Conservation (phyloP, 1,140 invertebrate species). For the Eurytemora carolleeae region DNA sequence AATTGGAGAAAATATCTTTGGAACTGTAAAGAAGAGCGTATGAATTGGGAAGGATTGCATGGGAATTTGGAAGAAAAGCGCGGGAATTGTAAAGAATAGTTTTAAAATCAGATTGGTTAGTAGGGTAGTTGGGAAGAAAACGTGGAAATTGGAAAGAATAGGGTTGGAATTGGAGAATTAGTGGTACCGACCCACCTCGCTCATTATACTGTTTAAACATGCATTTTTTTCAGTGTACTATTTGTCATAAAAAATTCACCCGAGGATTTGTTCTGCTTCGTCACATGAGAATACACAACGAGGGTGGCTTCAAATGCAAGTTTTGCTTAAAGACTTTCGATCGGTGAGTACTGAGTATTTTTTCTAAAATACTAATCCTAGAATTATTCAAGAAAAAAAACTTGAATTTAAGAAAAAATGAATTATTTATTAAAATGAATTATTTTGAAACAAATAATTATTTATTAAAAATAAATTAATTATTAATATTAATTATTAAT, state of each 20-base stretch:
- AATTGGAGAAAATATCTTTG: no score
- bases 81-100: not conserved
- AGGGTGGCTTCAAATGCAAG: not conserved
- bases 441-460: no score
- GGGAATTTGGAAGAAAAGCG: not conserved
- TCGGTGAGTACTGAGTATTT: no score
- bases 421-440: no score
- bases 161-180: no score
- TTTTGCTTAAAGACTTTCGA: not conserved
- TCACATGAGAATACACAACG: not conserved
- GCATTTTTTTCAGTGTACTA: not conserved
- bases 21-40: no score
- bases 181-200: not conserved
- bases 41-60: not conserved
- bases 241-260: not conserved
- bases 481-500: no score
- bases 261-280: not conserved
- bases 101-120: not conserved
- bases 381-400: no score
- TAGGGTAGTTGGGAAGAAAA: not conserved
- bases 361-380: no score
- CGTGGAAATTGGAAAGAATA: no score
- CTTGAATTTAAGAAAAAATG: no score
- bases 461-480: no score
- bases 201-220: not conserved